Percentiles rank a stretch among this genome's conserved stretches.
These are phyloP conservation scores for Drosophila tanythrix DNA, from an alignment of 2,888 invertebrate genomes.

Conservation along the genomic window DNA sequence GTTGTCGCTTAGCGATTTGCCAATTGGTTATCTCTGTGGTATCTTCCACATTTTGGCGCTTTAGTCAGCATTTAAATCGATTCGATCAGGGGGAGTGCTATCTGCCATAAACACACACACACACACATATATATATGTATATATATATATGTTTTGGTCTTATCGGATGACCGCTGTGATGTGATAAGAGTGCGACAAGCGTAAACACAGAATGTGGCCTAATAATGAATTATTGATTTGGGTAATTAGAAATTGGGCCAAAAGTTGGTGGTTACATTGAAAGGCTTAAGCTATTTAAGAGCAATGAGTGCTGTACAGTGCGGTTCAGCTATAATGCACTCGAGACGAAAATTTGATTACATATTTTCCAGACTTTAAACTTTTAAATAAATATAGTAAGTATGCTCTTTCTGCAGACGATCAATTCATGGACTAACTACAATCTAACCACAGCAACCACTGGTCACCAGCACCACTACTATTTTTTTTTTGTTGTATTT, in stretches of 20 bases:
- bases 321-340: constrained; percentile 4
- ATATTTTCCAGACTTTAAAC: not conserved
- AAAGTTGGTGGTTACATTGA: not conserved
- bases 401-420: not conserved
- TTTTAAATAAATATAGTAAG: not conserved
- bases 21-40: constrained; percentile 13
- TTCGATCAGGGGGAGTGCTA: constrained; percentile 13
- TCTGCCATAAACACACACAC: not conserved
- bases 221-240: constrained; percentile 43
- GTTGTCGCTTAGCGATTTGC: constrained; percentile 6
- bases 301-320: not conserved
- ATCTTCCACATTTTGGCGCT: not conserved
- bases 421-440: not conserved
- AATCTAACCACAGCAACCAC: constrained; percentile 3
- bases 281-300: constrained; percentile 1
- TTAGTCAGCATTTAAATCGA: constrained; percentile 15
- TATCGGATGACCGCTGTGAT: constrained; percentile 21
- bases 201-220: constrained; percentile 29
- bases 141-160: not conserved
- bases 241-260: constrained; percentile 28
- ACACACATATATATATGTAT: not conserved
- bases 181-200: constrained; percentile 30
- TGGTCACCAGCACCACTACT: constrained; percentile 25
- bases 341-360: not conserved
- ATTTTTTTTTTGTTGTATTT: constrained; percentile 48